phyloP scores from a whole-genome alignment of 2,888 invertebrate genomes.

The Ramazzottius varieornatus region DNA sequence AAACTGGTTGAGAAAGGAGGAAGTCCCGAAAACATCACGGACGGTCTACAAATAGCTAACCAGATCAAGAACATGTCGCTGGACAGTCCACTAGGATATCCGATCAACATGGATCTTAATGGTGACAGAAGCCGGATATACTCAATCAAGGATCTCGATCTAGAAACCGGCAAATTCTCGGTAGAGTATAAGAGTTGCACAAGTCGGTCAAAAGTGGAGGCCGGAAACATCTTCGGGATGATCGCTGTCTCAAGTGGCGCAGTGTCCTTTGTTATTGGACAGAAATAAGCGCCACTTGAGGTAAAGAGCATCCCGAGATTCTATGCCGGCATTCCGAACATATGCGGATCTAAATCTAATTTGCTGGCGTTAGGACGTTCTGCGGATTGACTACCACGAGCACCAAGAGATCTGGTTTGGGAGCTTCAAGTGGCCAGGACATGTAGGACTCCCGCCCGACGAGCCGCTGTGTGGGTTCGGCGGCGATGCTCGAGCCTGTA shows the following conservation, averaged over 20 bases:
- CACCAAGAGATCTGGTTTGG: neutral
- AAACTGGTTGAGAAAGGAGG: neutral
- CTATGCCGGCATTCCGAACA: too few relatives aligned
- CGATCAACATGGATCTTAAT: slow-evolving; percentile 27
- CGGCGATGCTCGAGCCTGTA: neutral
- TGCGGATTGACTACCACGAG: neutral
- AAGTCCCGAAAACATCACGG: neutral
- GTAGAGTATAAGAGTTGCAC: too few relatives aligned
- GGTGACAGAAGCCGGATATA: slow-evolving; percentile 29
- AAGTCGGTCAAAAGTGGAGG: too few relatives aligned
- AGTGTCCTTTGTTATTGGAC: too few relatives aligned
- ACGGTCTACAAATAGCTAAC: neutral
- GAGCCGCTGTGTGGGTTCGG: neutral
- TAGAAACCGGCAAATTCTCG: slow-evolving; percentile 19
- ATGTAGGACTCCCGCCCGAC: neutral
- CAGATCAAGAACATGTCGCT: neutral
- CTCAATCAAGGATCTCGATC: slow-evolving; percentile 27
- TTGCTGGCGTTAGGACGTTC: neutral
- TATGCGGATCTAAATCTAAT: too few relatives aligned
- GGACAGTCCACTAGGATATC: neutral
- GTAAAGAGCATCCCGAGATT: too few relatives aligned
- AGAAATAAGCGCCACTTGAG: too few relatives aligned
- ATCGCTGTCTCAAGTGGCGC: too few relatives aligned
- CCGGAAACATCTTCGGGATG: too few relatives aligned
- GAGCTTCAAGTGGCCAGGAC: neutral